These are phyloP conservation scores for Agrotis segetum DNA, from an alignment of 2,888 invertebrate genomes.

Conservation along the genomic window DNA sequence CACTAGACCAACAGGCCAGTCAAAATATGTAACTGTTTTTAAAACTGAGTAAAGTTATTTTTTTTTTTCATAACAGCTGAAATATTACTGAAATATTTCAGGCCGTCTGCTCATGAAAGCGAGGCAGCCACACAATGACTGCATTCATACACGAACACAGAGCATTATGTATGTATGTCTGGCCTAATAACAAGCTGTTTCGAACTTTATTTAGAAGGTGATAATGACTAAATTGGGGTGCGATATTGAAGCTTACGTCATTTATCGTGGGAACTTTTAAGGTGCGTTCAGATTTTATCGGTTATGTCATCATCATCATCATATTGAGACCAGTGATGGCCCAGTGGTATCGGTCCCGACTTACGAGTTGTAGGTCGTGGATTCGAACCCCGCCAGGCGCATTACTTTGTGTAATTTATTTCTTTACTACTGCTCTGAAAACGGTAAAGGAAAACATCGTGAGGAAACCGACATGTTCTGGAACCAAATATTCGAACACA, in stretches of 20 bases:
- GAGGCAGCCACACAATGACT: constrained; percentile 23
- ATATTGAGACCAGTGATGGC: too few relatives aligned
- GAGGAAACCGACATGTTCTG: too few relatives aligned
- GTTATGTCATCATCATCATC: too few relatives aligned
- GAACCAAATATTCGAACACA: too few relatives aligned
- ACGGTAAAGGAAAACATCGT: too few relatives aligned
- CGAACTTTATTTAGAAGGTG: not conserved
- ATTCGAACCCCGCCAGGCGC: too few relatives aligned
- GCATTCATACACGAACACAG: constrained; percentile 32
- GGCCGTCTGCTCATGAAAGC: constrained; percentile 50
- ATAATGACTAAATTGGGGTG: constrained; percentile 30
- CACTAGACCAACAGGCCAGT: too few relatives aligned
- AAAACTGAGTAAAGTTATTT: not conserved
- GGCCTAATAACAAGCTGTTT: not conserved
- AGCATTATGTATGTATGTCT: constrained; percentile 3
- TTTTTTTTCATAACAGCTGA: not conserved
- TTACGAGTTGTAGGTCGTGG: too few relatives aligned
- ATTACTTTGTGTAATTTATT: too few relatives aligned
- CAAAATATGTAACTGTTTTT: too few relatives aligned
- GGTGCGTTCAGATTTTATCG: constrained; percentile 4
- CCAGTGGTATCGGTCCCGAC: too few relatives aligned
- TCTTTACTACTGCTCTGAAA: too few relatives aligned
- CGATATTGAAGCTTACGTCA: constrained; percentile 12
- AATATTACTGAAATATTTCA: constrained; percentile 34
- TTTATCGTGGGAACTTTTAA: constrained; percentile 40